phyloP scores from a whole-genome alignment of 2,888 invertebrate species.

The Eretmocerus hayati region DNA sequence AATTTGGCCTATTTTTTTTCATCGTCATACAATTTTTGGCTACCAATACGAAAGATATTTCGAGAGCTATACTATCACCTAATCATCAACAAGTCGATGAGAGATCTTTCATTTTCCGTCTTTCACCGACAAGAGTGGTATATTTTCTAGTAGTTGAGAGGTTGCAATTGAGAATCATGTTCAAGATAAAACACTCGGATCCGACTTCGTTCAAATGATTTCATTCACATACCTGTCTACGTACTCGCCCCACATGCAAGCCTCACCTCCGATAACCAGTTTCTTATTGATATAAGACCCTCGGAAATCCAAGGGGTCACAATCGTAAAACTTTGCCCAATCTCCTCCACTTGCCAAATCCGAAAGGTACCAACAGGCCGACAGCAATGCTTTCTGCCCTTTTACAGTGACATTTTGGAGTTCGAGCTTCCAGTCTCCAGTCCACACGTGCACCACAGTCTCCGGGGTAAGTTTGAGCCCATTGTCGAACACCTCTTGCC shows the following conservation, averaged over 20 bases:
- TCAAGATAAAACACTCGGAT: no score
- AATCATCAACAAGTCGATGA: no score
- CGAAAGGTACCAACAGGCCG: constrained; percentile 79
- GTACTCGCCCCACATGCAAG: constrained; percentile 88
- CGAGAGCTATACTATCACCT: no score
- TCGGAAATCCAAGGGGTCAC: constrained; percentile 60
- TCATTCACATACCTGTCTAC: constrained; percentile 53
- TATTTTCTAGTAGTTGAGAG: no score
- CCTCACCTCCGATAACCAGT: constrained; percentile 80
- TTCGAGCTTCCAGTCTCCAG: constrained; percentile 40
- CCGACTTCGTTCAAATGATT: no score
- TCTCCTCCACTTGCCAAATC: constrained; percentile 63
- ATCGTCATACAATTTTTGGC: no score
- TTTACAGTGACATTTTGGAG: constrained; percentile 50
- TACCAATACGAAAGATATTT: no score
- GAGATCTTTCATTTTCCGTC: no score
- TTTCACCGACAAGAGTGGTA: no score
- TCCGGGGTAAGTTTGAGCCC: constrained; percentile 55
- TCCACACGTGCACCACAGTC: constrained; percentile 83
- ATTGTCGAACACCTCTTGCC: constrained; percentile 83
- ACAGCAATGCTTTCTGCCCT: constrained; percentile 64
- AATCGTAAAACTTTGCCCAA: constrained; percentile 63
- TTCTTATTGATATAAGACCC: constrained; percentile 54
- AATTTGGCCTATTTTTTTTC: no score
- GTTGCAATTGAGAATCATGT: no score